phyloP scores from a whole-genome alignment of 2,797 vertebrate species.

The Sebastes cheni region DNA sequence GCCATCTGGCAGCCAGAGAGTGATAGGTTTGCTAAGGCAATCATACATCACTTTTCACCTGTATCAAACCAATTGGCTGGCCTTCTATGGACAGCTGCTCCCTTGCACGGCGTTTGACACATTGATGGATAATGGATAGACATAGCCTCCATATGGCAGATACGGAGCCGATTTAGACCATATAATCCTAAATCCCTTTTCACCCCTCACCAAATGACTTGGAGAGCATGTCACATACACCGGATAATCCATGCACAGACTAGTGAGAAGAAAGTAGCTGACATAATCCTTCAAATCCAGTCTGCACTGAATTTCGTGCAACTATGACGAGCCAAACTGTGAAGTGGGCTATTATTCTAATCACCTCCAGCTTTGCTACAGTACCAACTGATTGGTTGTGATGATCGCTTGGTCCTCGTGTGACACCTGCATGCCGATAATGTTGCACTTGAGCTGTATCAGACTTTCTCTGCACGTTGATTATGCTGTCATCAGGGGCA shows the following conservation, averaged over 20 bases:
- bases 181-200: constrained; percentile 64
- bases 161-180: constrained; percentile 52
- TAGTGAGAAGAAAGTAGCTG: constrained; percentile 58
- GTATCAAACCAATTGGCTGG: constrained; percentile 77
- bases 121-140: constrained; percentile 77
- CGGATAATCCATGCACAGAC: constrained; percentile 63
- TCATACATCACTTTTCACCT: constrained; percentile 81
- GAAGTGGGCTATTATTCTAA: constrained; percentile 63
- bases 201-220: constrained; percentile 57
- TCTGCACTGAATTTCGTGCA: constrained; percentile 29
- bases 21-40: constrained; percentile 75
- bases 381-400: constrained; percentile 37
- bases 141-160: constrained; percentile 69
- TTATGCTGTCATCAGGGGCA: not conserved
- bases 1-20: constrained; percentile 68
- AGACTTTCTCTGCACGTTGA: not conserved
- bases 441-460: constrained; percentile 15
- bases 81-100: constrained; percentile 79
- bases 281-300: constrained; percentile 61
- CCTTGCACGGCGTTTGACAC: constrained; percentile 68
- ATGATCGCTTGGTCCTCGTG: constrained; percentile 25
- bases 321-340: constrained; percentile 28
- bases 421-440: constrained; percentile 22
- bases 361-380: constrained; percentile 43
- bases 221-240: constrained; percentile 61